Percentiles rank a stretch among this genome's conserved stretches.
phyloP scores from a whole-genome alignment of 2,113 vertebrate species.

The Climacteris rufus region DNA sequence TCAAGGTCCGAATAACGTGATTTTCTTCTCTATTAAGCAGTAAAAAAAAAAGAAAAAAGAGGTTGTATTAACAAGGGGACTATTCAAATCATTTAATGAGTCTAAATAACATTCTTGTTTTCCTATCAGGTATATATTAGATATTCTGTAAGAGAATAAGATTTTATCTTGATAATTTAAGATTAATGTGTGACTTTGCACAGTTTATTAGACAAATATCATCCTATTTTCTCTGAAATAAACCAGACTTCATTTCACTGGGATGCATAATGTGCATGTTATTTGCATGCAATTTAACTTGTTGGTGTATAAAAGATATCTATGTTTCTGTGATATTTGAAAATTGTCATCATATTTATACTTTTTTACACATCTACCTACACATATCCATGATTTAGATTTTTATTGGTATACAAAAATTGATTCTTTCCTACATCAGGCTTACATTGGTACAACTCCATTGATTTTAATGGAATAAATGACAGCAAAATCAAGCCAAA shows the following conservation, averaged over 20 bases:
- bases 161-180: constrained; percentile 21
- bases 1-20: constrained; percentile 98
- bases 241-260: background rate
- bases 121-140: background rate
- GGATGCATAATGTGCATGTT: background rate
- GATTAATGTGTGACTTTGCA: background rate
- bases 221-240: background rate
- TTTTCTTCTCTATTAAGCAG: constrained; percentile 93
- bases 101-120: constrained; percentile 40
- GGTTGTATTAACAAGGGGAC: constrained; percentile 66
- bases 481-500: constrained; percentile 21
- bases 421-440: background rate
- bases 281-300: constrained; percentile 1
- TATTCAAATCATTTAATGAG: constrained; percentile 37
- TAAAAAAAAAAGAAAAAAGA: constrained; percentile 68
- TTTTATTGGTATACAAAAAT: background rate
- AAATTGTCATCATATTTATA: background rate
- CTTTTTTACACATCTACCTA: background rate
- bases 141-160: background rate
- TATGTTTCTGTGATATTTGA: background rate
- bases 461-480: constrained; percentile 45
- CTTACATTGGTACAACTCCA: constrained; percentile 59
- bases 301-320: background rate
- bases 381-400: background rate
- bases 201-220: background rate